Conservation (phyloP, 1,140 invertebrate species). For the Sarcophaga bullata region DNA sequence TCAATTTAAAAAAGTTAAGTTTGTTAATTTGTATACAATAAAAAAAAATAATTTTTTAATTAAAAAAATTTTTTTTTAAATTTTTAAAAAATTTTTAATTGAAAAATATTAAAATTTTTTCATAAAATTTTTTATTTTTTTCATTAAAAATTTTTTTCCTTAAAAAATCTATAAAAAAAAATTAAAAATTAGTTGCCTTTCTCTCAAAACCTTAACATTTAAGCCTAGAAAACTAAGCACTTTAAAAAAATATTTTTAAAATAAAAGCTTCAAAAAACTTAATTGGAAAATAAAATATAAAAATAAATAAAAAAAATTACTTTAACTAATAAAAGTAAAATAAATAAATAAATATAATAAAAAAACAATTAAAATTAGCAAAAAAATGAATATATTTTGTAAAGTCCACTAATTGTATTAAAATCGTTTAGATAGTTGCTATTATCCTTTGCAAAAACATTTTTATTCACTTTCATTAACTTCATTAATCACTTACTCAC, state of each 20-base stretch:
- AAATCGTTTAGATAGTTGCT: not conserved
- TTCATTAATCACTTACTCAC: not conserved
- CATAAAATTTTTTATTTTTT: not conserved
- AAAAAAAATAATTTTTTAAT: no score
- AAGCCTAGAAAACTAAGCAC: no score
- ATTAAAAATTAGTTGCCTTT: not conserved
- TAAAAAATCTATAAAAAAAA: no score
- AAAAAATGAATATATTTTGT: no score
- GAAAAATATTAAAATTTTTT: not conserved
- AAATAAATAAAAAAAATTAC: constrained; percentile 4
- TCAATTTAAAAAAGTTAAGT: no score
- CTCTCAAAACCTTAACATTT: not conserved
- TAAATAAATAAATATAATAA: not conserved
- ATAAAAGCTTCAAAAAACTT: no score
- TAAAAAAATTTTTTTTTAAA: not conserved
- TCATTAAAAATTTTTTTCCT: not conserved
- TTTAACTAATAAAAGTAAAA: not conserved
- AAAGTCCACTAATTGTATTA: no score
- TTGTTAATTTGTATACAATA: no score
- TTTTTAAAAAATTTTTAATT: no score
- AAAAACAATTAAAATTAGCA: not conserved
- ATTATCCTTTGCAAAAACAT: not conserved
- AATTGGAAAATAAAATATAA: not conserved
- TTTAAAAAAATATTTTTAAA: no score
- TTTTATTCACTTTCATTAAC: not conserved